Base-by-base conservation (phyloP, 1,140 invertebrate species). In the Macrobrachium rosenbergii region DNA sequence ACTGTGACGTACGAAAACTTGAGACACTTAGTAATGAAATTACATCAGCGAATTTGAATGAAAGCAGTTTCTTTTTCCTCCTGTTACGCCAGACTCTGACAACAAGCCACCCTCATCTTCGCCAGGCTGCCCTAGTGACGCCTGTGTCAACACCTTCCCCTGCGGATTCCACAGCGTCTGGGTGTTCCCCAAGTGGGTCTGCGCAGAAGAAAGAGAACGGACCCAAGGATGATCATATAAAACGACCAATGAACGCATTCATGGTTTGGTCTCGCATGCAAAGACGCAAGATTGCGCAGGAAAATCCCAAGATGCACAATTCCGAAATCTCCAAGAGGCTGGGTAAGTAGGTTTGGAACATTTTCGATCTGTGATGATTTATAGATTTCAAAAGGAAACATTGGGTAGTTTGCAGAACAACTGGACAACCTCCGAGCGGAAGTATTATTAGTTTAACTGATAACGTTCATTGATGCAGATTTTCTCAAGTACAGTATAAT, bases 171-270 rank as follows among this genome's bases (percentile, higher is more conserved):
- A 88, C 87, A n/a, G 82, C 82, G 64, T 87, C 87, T 17, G 87
- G 89, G 73, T 79, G 90, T 77, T 87, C 89, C 62, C 75, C 86
- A 17, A 87, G 82, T 72, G 79, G 88, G 17, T 82, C 90, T 6
- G 28, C 84, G 2, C 83, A 88, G 76, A 89, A 89, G 82, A 88
- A 90, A 62, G 87, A 82, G 67, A 88, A 86, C 43, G 87, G 87
- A 8, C 79, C 75, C 1, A 85, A 89, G 52, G 90, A 91, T 43
- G 97, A 98, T 90, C 95, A 98, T 2, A 98, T 99, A 12, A 99
- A 99, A 92, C 94, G 99, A 89, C 99, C 99, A 0, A 99, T 99
- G 98, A 99, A 99, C 93, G 99, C 99, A 16, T 99, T 99, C 92
- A 99, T 99, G 99, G 99, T 99, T n/a, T 99, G 99, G 99, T 93